These are phyloP conservation scores for Andricus quercusramuli DNA, from an alignment of 2,888 invertebrate species.

Conservation along the genomic window DNA sequence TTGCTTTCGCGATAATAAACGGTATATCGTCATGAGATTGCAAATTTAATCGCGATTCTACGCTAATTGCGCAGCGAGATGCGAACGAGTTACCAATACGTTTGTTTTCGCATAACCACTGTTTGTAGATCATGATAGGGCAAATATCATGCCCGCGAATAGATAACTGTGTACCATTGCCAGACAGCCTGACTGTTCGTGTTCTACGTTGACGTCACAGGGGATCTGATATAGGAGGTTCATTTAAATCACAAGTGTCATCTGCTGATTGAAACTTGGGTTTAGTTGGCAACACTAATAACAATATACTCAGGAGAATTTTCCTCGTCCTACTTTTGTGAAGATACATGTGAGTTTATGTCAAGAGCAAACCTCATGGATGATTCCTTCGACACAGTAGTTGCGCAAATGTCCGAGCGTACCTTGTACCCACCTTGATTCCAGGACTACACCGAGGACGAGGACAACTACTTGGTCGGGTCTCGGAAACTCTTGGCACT, in stretches of 20 bases:
- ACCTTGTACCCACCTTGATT: conserved; percentile 47
- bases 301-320: neutral
- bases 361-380: neutral
- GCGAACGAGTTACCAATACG: conserved; percentile 17
- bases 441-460: conserved; percentile 43
- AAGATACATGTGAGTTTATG: conserved; percentile 9
- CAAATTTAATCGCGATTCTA: conserved; percentile 26
- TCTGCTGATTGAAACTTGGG: neutral
- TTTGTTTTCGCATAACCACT: conserved; percentile 51
- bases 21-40: conserved; percentile 10
- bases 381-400: conserved; percentile 4
- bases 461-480: conserved; percentile 40
- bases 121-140: conserved; percentile 43
- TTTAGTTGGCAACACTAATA: neutral
- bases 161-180: conserved; percentile 41
- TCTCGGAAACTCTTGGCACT: conserved; percentile 54
- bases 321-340: conserved; percentile 3
- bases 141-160: conserved; percentile 46
- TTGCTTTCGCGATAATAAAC: conserved; percentile 1
- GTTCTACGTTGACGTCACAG: conserved; percentile 5
- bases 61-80: conserved; percentile 5
- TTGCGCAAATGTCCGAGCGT: conserved; percentile 35
- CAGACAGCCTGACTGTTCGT: conserved; percentile 50
- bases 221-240: neutral
- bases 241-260: neutral